Conservation (phyloP, 2,888 invertebrate genomes). For the Hydropsyche betteni region DNA sequence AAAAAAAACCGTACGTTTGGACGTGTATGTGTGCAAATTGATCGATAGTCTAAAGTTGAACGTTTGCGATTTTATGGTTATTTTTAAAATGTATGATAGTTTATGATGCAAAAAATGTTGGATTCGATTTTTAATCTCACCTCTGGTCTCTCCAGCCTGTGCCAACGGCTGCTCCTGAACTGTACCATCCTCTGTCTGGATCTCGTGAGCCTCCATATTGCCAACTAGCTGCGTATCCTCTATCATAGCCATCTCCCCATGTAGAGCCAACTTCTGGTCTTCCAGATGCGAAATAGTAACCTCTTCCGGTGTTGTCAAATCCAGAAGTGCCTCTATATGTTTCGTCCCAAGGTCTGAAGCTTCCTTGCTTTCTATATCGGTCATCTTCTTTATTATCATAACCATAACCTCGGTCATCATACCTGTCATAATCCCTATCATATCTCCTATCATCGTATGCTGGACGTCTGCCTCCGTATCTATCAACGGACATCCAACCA, state of each 20-base stretch:
- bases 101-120: not conserved
- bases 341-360: conserved; percentile 69
- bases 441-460: conserved; percentile 34
- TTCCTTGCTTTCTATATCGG: conserved; percentile 52
- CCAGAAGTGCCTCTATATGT: conserved; percentile 71
- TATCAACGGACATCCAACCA: conserved; percentile 48
- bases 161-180: conserved; percentile 36
- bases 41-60: no score
- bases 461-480: conserved; percentile 41
- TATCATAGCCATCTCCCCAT: conserved; percentile 58
- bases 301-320: conserved; percentile 70
- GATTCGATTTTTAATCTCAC: conserved; percentile 36
- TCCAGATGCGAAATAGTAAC: conserved; percentile 70
- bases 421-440: conserved; percentile 38
- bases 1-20: no score
- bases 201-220: conserved; percentile 44
- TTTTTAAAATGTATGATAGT: no score
- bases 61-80: no score
- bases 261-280: conserved; percentile 61
- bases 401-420: conserved; percentile 38
- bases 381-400: conserved; percentile 47
- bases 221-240: conserved; percentile 50
- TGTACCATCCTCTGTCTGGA: conserved; percentile 24
- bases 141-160: conserved; percentile 47
- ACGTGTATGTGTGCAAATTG: no score